A percentile compares a stretch with the other conserved stretches of the same genome.
Conservation (phyloP, 2,888 invertebrate species). For the Heliconius hortense region DNA sequence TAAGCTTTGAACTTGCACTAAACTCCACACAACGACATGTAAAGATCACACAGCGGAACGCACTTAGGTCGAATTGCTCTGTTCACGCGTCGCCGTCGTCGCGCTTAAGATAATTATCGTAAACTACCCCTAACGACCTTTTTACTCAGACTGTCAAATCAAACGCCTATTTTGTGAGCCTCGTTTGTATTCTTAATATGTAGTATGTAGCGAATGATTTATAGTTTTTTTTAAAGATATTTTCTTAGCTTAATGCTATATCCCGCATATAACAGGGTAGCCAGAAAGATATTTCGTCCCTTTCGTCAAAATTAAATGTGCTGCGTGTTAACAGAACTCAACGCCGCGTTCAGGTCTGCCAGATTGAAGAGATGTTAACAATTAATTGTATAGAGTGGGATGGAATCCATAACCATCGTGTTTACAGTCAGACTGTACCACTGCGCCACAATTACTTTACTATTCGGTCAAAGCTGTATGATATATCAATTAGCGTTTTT, state of each 20-base stretch:
- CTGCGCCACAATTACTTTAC: no score
- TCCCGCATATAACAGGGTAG: neutral
- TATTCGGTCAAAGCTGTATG: no score
- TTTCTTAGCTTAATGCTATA: neutral
- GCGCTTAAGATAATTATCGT: conserved; percentile 44
- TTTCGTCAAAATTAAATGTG: no score
- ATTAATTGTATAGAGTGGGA: no score
- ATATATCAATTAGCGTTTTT: no score
- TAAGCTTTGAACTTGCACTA: conserved; percentile 35
- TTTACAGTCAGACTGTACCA: no score
- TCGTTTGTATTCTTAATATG: neutral
- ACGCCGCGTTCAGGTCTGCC: neutral
- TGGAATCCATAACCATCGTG: no score
- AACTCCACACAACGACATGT: conserved; percentile 49
- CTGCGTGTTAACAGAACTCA: neutral
- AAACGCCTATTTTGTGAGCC: conserved; percentile 24
- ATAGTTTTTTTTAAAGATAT: neutral
- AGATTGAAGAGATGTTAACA: no score
- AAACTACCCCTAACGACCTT: conserved; percentile 39
- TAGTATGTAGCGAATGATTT: neutral
- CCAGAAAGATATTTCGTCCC: neutral
- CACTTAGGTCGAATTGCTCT: conserved; percentile 60
- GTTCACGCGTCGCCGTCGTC: conserved; percentile 42
- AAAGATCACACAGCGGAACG: conserved; percentile 61
- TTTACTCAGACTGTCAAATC: conserved; percentile 33